These are phyloP conservation scores for Bombus turneri DNA, from an alignment of 1,140 invertebrate genomes.

Conservation along the genomic window DNA sequence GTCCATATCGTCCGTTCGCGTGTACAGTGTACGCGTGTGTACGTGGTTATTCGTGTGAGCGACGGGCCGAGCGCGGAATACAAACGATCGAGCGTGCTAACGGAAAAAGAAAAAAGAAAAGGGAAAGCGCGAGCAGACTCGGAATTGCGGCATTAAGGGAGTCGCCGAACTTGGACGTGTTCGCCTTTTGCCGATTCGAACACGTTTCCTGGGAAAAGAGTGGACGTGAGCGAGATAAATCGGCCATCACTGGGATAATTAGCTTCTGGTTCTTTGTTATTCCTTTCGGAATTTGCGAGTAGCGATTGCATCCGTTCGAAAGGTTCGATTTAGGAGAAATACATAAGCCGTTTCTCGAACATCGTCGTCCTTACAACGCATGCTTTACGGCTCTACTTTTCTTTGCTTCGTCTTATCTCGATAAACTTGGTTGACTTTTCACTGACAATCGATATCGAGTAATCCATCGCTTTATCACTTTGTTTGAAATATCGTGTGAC, in stretches of 20 bases:
- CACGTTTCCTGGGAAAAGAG: background rate
- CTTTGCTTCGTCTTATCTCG: background rate
- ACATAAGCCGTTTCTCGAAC: background rate
- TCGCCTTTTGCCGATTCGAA: constrained; percentile 4
- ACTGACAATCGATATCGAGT: background rate
- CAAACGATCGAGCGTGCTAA: constrained; percentile 41
- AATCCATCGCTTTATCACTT: background rate
- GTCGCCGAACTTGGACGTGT: background rate
- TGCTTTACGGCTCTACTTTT: background rate
- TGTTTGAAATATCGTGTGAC: background rate
- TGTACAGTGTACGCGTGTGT: background rate
- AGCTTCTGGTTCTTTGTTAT: background rate
- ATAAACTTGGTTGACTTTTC: background rate
- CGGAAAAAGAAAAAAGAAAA: constrained; percentile 27
- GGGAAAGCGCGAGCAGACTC: constrained; percentile 8
- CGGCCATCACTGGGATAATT: background rate
- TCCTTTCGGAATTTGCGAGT: background rate
- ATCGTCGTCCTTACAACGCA: too few species aligned
- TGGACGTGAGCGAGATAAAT: constrained; percentile 11
- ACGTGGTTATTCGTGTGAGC: background rate
- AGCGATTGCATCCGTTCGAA: fast-evolving
- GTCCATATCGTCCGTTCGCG: constrained; percentile 26
- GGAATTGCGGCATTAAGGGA: constrained; percentile 50
- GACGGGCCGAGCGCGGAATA: constrained; percentile 41
- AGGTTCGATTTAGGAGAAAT: background rate